phyloP scores from a whole-genome alignment of 1,140 invertebrate species.

The Magallana angulata region DNA sequence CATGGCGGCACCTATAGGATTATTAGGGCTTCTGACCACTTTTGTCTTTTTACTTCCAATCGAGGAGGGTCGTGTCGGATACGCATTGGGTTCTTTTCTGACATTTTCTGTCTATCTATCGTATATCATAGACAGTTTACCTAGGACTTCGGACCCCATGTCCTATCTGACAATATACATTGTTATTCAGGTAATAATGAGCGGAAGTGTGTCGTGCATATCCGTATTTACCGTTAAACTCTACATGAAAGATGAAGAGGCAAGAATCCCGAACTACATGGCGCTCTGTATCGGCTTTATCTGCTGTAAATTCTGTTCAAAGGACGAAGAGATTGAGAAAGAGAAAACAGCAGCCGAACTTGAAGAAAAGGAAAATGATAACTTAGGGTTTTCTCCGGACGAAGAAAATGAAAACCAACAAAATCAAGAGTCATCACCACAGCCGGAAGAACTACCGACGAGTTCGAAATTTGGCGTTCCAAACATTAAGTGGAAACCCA shows the following conservation, averaged over 20 bases:
- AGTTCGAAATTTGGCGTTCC: slow-evolving; percentile 52
- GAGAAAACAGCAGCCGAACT: not conserved
- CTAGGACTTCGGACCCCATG: slow-evolving; percentile 51
- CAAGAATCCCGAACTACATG: slow-evolving; percentile 39
- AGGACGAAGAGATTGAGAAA: slow-evolving; percentile 14
- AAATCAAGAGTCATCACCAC: not conserved
- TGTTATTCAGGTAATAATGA: slow-evolving; percentile 47
- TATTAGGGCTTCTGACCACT: slow-evolving; percentile 47
- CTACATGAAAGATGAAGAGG: slow-evolving; percentile 46
- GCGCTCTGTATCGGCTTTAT: slow-evolving; percentile 43
- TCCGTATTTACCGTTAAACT: slow-evolving; percentile 52
- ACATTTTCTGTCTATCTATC: slow-evolving; percentile 56
- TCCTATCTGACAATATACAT: slow-evolving; percentile 50
- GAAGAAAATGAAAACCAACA: not conserved
- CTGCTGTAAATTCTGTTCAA: slow-evolving; percentile 50
- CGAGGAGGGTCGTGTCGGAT: slow-evolving; percentile 51
- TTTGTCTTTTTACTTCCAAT: slow-evolving; percentile 53
- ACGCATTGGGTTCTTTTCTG: slow-evolving; percentile 51
- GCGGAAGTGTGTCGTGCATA: slow-evolving; percentile 36
- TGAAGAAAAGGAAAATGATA: not conserved
- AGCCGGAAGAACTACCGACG: slow-evolving; percentile 34
- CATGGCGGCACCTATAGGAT: slow-evolving; percentile 43
- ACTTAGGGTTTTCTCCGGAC: not conserved
- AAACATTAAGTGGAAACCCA: slow-evolving; percentile 48
- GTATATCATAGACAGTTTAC: slow-evolving; percentile 48